A percentile compares a stretch with the other conserved stretches of the same genome.
Evolutionary conservation across 2,888 invertebrate species (phyloP).

Genomic region (Trachelus stipa): DNA sequence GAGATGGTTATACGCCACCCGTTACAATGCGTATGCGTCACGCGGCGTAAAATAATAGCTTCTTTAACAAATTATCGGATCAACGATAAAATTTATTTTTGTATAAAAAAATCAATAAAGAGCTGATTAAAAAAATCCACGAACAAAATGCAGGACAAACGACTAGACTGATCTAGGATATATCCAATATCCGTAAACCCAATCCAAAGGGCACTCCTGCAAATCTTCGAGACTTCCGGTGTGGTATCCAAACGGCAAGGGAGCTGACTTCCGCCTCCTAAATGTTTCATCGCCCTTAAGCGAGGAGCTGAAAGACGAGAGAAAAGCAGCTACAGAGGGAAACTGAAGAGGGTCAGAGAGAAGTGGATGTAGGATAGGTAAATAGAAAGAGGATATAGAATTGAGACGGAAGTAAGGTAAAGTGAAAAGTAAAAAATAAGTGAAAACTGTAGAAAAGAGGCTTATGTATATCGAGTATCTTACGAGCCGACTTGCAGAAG

Average conservation of each 20-base stretch:
- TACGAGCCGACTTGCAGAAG: conserved; percentile 6
- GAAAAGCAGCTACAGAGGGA: neutral
- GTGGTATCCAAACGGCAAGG: conserved; percentile 55
- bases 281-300: conserved; percentile 49
- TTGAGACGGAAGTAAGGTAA: neutral
- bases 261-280: conserved; percentile 53
- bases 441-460: conserved; percentile 29
- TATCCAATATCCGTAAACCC: neutral
- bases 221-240: conserved; percentile 63
- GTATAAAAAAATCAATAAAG: neutral
- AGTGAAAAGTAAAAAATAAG: neutral
- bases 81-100: neutral
- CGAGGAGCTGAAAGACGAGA: conserved; percentile 19
- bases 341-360: neutral
- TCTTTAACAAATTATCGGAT: neutral
- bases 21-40: neutral
- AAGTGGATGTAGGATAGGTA: neutral
- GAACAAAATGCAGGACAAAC: neutral
- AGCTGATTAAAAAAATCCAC: neutral
- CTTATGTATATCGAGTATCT: conserved; percentile 30
- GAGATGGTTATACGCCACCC: too few relatives aligned
- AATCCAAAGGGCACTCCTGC: conserved; percentile 37
- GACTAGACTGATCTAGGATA: neutral
- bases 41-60: neutral
- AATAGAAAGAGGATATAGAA: neutral